These are phyloP conservation scores for Drosophila tristis DNA, from an alignment of 1,140 invertebrate species.

Conservation along the genomic window DNA sequence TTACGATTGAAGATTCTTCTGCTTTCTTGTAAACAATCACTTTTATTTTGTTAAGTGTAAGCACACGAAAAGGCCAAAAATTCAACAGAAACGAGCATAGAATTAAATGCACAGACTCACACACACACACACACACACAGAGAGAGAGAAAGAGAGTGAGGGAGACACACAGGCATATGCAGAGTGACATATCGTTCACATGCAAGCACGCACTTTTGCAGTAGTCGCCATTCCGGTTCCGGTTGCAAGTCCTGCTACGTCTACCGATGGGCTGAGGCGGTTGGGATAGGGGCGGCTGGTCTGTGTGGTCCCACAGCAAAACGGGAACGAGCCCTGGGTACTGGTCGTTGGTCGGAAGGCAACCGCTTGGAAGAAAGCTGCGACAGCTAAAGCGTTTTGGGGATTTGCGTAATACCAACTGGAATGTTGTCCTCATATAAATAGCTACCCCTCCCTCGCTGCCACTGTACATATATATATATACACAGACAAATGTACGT, in stretches of 20 bases:
- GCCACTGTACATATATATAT: background rate
- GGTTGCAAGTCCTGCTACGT: slow-evolving; percentile 1
- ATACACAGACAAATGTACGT: slow-evolving; percentile 8
- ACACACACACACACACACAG: background rate
- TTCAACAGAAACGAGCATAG: slow-evolving; percentile 40
- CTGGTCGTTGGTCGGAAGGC: slow-evolving; percentile 63
- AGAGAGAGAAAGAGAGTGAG: background rate
- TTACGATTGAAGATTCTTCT: background rate
- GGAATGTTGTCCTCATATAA: slow-evolving; percentile 80
- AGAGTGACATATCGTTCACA: slow-evolving; percentile 60
- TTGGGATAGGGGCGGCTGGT: background rate
- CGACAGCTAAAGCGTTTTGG: slow-evolving; percentile 78
- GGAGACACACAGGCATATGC: slow-evolving; percentile 25
- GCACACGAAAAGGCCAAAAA: slow-evolving; percentile 33
- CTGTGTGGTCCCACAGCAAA: background rate
- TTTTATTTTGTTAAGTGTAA: slow-evolving; percentile 32
- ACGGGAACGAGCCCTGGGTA: slow-evolving; percentile 6
- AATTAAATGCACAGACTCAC: slow-evolving; percentile 36
- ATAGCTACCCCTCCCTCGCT: slow-evolving; percentile 54
- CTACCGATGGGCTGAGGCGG: background rate
- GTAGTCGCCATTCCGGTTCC: slow-evolving; percentile 46
- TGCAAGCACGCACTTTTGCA: slow-evolving; percentile 78
- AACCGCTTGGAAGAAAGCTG: slow-evolving; percentile 79
- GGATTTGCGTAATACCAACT: slow-evolving; percentile 80
- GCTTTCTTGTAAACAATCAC: too few relatives aligned